Percentiles rank a stretch among this genome's conserved stretches.
Evolutionary conservation across 1,140 invertebrate species (phyloP).

Genomic region (Drosophila nigromelanica): DNA sequence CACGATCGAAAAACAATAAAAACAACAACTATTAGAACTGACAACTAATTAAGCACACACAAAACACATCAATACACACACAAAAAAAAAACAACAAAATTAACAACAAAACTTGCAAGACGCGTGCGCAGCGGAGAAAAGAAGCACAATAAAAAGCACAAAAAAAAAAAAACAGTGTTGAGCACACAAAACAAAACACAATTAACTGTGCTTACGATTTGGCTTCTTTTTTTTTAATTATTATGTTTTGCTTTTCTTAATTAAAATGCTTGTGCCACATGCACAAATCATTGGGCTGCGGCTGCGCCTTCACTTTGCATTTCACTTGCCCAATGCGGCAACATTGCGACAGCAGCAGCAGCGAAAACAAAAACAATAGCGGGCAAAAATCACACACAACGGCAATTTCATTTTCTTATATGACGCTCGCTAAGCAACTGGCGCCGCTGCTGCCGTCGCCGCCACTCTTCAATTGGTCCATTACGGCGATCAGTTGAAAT

Average conservation of each 20-base stretch:
- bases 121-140: conserved; percentile 42
- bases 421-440: conserved; percentile 36
- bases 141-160: conserved; percentile 14
- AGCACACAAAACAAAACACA: conserved; percentile 11
- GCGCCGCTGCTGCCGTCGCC: conserved; percentile 13
- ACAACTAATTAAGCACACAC: neutral
- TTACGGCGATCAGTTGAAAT: conserved; percentile 42
- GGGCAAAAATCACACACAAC: conserved; percentile 10
- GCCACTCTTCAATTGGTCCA: conserved; percentile 51
- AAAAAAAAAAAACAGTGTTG: conserved; percentile 2
- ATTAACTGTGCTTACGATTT: conserved; percentile 26
- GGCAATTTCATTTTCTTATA: conserved; percentile 22
- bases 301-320: conserved; percentile 69
- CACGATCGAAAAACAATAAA: conserved; percentile 8
- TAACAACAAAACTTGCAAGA: conserved; percentile 47
- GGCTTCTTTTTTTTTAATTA: neutral
- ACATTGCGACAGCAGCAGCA: conserved; percentile 2
- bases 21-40: conserved; percentile 12
- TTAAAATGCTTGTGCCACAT: conserved; percentile 58
- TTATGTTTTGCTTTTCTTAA: conserved; percentile 19
- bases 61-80: conserved; percentile 27
- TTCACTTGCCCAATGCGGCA: conserved; percentile 34
- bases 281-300: conserved; percentile 43
- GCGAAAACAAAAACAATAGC: conserved; percentile 27
- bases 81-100: conserved; percentile 7